These are phyloP conservation scores for Dastarcus helophoroides DNA, from an alignment of 2,888 invertebrate species.

Conservation along the genomic window DNA sequence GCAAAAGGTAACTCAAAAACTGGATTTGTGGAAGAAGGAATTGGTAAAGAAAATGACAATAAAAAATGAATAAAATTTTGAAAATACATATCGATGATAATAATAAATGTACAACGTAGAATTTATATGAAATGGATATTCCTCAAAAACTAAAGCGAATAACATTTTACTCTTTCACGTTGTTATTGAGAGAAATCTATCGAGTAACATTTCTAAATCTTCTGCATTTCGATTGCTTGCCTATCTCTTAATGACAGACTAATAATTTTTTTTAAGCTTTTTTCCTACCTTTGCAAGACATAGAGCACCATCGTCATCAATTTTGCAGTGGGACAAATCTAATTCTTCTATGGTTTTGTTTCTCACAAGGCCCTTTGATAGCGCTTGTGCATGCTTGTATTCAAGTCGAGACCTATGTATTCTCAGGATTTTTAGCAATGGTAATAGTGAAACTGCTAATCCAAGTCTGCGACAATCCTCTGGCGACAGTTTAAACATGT, in stretches of 20 bases:
- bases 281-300: constrained; percentile 51
- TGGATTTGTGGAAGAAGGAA: too few relatives aligned
- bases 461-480: constrained; percentile 48
- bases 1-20: too few relatives aligned
- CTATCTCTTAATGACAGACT: constrained; percentile 46
- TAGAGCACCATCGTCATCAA: constrained; percentile 50
- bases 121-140: too few relatives aligned
- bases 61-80: too few relatives aligned
- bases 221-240: too few relatives aligned
- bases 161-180: too few relatives aligned
- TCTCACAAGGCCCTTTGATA: constrained; percentile 39
- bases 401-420: constrained; percentile 51
- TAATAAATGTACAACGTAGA: too few relatives aligned
- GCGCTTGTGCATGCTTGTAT: constrained; percentile 45
- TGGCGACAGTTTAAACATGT: constrained; percentile 50
- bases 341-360: constrained; percentile 41
- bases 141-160: too few relatives aligned
- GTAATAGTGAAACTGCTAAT: constrained; percentile 30
- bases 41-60: too few relatives aligned
- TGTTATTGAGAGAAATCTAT: too few relatives aligned
- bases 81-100: too few relatives aligned
- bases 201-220: too few relatives aligned
- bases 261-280: constrained; percentile 38
- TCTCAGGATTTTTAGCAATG: constrained; percentile 40
- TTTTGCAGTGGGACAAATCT: constrained; percentile 54